Base-by-base conservation (phyloP, 2,797 vertebrate genomes). In the Synaphobranchus kaupii region DNA sequence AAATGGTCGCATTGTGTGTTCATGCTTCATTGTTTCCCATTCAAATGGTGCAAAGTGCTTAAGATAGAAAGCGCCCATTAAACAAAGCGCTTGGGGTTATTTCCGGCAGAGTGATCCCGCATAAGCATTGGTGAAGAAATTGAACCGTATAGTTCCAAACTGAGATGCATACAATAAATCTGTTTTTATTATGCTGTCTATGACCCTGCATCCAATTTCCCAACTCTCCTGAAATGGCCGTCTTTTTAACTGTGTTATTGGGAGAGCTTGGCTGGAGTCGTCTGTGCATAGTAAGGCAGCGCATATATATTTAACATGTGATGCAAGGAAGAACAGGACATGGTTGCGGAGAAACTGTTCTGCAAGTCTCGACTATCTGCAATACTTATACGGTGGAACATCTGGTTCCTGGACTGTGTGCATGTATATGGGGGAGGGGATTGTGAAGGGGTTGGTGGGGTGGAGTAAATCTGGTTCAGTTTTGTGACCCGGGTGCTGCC, bases 181-280 rank as follows among this genome's bases (percentile, higher is more conserved):
- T 78, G 86, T 34, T 81, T 68, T 80, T 56, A 86, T 83, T 88
- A 84, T 85, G 85, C 44, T 89, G 86, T 83, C 52, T 88, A 68
- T 86, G 82, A 88, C 47, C 86, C 73, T 86, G 87, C 85, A 68
- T 90, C 60, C n/a, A 84, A 88, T 90, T 91, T 90, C 87, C 85
- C 89, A 89, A 91, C 89, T 90, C 78, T 92, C 91, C 89, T 83
- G 88, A 94, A 94, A 92, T 93, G 94, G 91, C 91, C 25, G 86
- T 83, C 86, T 91, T 1, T 91, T 92, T 93, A 92, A 94, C 91
- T 92, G 93, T 91, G 90, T 92, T 92, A 83, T 78, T 84, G 86
- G 20, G 84, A 28, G 88, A 89, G 91, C 89, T 91, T 93, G 89
- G 84, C 87, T 22, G 76, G 68, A 52, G 54, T 90, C 39, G 3